Conservation (phyloP, 2,797 vertebrate species). For the Lepilemur ruficaudatus region DNA sequence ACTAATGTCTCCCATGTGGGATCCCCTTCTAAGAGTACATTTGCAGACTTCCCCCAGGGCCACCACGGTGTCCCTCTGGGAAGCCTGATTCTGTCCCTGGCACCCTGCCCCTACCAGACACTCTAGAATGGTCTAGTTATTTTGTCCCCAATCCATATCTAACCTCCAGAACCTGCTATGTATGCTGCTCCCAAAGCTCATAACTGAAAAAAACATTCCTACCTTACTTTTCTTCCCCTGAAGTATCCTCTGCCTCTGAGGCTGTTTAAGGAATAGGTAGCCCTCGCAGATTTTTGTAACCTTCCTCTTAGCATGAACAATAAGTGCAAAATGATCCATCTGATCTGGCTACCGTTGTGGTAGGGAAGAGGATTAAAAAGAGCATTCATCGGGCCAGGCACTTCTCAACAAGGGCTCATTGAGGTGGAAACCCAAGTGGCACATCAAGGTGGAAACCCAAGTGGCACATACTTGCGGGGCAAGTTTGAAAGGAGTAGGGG, state of each 20-base stretch:
- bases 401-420: background rate
- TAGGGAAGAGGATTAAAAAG: background rate
- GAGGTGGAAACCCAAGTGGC: background rate
- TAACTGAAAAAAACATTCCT: background rate
- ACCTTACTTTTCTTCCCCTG: background rate
- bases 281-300: background rate
- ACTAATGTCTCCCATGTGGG: no score
- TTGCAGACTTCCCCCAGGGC: background rate
- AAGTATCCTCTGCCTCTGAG: background rate
- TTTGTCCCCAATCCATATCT: background rate
- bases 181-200: background rate
- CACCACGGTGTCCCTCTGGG: no score
- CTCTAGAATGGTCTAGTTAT: background rate
- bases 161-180: background rate
- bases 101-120: background rate
- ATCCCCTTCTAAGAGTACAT: background rate
- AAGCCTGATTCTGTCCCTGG: background rate
- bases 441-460: background rate
- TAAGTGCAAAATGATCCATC: background rate
- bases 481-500: background rate
- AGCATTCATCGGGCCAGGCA: background rate
- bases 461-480: background rate
- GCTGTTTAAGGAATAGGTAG: background rate
- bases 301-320: constrained; percentile 1
- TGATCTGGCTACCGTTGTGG: background rate